Evolutionary conservation across 2,113 vertebrate species (phyloP).

Genomic region (Fregata magnificens): DNA sequence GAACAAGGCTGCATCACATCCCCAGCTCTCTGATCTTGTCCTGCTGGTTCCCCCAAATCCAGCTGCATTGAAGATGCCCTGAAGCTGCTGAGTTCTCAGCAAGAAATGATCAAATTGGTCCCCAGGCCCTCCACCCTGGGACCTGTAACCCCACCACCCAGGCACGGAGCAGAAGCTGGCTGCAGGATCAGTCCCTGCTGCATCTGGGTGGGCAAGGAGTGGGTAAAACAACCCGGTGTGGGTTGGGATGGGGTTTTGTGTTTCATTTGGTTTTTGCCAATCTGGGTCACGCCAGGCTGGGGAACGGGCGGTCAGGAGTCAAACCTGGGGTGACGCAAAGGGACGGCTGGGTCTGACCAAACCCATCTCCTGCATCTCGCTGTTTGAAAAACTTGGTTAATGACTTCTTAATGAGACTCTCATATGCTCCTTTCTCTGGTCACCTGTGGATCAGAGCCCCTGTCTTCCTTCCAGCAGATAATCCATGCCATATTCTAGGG

Average conservation of each 20-base stretch:
- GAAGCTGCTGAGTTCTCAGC: not conserved
- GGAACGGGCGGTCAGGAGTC: not conserved
- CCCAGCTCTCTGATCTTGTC: not conserved
- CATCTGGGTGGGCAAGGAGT: not conserved
- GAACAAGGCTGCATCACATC: not conserved
- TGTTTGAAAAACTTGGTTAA: not conserved
- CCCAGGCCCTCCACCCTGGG: rapidly evolving
- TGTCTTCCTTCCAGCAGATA: not conserved
- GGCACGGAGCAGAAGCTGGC: not conserved
- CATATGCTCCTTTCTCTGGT: not conserved
- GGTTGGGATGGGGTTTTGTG: not conserved
- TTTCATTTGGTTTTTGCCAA: not conserved
- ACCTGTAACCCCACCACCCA: not conserved
- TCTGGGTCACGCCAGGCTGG: not conserved
- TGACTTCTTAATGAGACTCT: not conserved
- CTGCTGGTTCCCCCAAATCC: not conserved
- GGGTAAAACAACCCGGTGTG: not conserved
- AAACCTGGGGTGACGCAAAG: not conserved
- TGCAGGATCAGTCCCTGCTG: not conserved
- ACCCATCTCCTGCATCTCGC: not conserved
- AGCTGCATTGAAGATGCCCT: not conserved
- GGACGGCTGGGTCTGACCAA: not conserved
- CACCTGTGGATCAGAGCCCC: not conserved
- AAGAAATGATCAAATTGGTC: not conserved
- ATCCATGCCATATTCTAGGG: constrained; percentile 14